Conservation (phyloP, 2,888 invertebrate genomes). For the Dichetophora obliterata region DNA sequence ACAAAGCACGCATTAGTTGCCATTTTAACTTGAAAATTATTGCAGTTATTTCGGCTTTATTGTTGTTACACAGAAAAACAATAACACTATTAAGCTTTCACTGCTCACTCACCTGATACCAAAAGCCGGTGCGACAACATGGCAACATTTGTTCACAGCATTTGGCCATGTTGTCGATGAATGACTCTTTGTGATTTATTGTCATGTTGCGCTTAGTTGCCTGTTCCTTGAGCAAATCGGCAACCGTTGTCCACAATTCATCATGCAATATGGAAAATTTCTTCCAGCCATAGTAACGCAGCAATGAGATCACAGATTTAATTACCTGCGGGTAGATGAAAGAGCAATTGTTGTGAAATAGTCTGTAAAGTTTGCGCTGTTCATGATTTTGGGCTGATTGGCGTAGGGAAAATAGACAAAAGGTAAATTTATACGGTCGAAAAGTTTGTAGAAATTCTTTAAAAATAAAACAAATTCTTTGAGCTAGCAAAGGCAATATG, state of each 20-base stretch:
- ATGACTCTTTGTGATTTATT: conserved; percentile 81
- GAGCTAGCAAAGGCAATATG: no score
- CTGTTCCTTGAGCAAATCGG: conserved; percentile 82
- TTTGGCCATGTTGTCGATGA: conserved; percentile 77
- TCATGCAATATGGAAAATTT: conserved; percentile 92
- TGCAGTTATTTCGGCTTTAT: not conserved
- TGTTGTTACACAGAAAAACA: not conserved
- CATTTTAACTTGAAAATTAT: not conserved
- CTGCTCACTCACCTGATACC: conserved; percentile 79
- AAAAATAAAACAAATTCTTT: no score
- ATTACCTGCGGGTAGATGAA: conserved; percentile 78
- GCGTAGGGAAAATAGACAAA: no score
- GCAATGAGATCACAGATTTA: conserved; percentile 91
- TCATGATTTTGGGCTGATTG: no score
- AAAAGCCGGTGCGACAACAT: conserved; percentile 84
- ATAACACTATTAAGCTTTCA: not conserved
- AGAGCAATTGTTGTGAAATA: not conserved
- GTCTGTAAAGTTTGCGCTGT: no score
- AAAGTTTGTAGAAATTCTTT: no score
- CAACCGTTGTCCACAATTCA: conserved; percentile 85
- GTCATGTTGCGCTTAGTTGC: conserved; percentile 85
- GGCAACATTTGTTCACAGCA: conserved; percentile 82
- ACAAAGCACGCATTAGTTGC: no score
- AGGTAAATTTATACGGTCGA: no score
- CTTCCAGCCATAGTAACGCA: conserved; percentile 93